Evolutionary conservation across 2,797 vertebrate species (phyloP).

Genomic region (Macrochelys suwanniensis): DNA sequence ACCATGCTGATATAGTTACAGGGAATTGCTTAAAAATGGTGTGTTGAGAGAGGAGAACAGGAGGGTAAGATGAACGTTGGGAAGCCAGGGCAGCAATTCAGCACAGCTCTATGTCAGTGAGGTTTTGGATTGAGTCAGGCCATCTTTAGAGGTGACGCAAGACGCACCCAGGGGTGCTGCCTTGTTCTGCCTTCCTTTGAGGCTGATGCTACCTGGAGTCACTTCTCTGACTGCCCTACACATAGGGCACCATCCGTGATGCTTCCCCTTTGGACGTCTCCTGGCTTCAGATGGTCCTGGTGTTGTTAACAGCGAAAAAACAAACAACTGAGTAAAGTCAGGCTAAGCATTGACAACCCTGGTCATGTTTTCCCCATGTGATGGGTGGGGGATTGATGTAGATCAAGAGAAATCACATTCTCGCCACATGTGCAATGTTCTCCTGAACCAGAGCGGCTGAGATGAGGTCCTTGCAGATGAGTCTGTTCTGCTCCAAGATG

Average conservation of each 20-base stretch:
- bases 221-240: background rate
- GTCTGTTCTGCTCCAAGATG: background rate
- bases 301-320: background rate
- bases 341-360: background rate
- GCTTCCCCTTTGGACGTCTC: background rate
- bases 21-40: too few relatives aligned
- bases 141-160: background rate
- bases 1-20: background rate
- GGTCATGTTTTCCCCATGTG: background rate
- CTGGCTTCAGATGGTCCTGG: background rate
- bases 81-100: background rate
- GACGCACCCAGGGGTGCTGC: background rate
- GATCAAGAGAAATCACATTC: conserved; percentile 4
- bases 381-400: background rate
- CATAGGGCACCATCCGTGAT: background rate
- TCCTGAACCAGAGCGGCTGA: background rate
- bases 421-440: background rate
- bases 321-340: background rate
- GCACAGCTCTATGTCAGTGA: background rate
- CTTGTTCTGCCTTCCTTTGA: background rate
- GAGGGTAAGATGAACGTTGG: background rate
- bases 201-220: background rate
- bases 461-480: background rate
- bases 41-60: background rate
- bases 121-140: background rate